phyloP scores from a whole-genome alignment of 2,888 invertebrate species.

The Metacarcinus magister region DNA sequence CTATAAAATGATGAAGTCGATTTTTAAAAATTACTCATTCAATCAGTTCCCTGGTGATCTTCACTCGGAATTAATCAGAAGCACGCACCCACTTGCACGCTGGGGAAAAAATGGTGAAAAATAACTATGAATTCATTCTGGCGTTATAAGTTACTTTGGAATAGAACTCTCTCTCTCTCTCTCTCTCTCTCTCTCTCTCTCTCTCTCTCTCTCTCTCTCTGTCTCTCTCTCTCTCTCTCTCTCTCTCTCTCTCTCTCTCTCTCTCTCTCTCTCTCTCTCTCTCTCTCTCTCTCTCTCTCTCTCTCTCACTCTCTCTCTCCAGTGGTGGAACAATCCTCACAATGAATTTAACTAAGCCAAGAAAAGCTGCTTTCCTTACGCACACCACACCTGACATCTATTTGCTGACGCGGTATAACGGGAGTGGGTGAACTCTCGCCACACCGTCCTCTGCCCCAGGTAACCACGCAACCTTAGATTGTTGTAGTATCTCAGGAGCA shows the following conservation, averaged over 20 bases:
- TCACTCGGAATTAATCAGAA: not conserved
- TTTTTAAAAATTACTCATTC: not conserved
- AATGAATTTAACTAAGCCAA: too few species aligned
- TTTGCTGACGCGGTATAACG: not conserved
- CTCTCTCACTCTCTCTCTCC: not conserved
- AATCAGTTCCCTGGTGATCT: not conserved
- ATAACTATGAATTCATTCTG: not conserved
- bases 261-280: not conserved
- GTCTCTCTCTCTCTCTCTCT: not conserved
- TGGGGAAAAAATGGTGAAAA: not conserved
- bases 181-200: not conserved
- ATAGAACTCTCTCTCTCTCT: not conserved
- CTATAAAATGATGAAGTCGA: not conserved
- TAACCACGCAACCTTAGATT: not conserved
- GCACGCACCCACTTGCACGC: not conserved
- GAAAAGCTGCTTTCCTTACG: not conserved
- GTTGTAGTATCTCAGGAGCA: not conserved
- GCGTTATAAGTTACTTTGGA: not conserved
- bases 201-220: not conserved
- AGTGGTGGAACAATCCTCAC: too few species aligned
- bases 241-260: constrained; percentile 21
- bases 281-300: constrained; percentile 41
- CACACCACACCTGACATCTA: not conserved
- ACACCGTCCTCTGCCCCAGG: not conserved
- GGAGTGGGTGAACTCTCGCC: not conserved